Evolutionary conservation across 2,888 invertebrate species (phyloP).

Genomic region (Lordiphosa andalusiaca): DNA sequence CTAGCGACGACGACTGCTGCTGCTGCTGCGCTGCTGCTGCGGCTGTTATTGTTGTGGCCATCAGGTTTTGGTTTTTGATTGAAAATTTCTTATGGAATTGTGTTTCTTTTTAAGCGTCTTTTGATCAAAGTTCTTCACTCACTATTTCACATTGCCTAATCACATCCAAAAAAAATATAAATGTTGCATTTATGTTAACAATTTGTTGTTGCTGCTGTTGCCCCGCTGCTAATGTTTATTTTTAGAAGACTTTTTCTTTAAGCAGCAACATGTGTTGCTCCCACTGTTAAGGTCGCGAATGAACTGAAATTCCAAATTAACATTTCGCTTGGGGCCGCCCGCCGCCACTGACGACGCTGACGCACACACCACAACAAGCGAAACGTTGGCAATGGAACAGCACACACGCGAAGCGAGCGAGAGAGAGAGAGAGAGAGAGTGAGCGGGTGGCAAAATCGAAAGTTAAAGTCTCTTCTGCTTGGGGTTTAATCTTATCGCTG

Average conservation of each 20-base stretch:
- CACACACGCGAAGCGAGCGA: conserved; percentile 1
- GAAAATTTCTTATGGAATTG: conserved; percentile 13
- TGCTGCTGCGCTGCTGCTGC: conserved; percentile 35
- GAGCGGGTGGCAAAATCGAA: neutral
- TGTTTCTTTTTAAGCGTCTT: conserved; percentile 11
- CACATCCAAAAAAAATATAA: neutral
- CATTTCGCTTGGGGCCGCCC: conserved; percentile 23
- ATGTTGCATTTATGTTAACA: conserved; percentile 7
- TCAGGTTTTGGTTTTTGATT: conserved; percentile 62
- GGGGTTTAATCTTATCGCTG: neutral
- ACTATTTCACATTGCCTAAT: conserved; percentile 60
- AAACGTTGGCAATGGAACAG: conserved; percentile 20
- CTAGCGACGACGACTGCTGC: conserved; percentile 11
- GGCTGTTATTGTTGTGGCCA: conserved; percentile 69
- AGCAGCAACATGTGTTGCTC: conserved; percentile 65
- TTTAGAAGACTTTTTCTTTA: neutral
- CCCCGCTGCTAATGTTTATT: conserved; percentile 16
- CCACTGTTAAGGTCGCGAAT: conserved; percentile 28
- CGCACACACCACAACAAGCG: conserved; percentile 20
- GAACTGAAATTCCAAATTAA: conserved; percentile 60
- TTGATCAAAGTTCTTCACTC: conserved; percentile 17
- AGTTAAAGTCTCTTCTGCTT: too few relatives aligned
- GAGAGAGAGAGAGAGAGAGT: conserved; percentile 2
- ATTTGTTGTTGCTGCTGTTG: conserved; percentile 2
- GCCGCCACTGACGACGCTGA: conserved; percentile 6